Evolutionary conservation across 2,888 invertebrate genomes (phyloP), one percentile per base, ranked within the genome.

Genomic region (Catocala sponsa): DNA sequence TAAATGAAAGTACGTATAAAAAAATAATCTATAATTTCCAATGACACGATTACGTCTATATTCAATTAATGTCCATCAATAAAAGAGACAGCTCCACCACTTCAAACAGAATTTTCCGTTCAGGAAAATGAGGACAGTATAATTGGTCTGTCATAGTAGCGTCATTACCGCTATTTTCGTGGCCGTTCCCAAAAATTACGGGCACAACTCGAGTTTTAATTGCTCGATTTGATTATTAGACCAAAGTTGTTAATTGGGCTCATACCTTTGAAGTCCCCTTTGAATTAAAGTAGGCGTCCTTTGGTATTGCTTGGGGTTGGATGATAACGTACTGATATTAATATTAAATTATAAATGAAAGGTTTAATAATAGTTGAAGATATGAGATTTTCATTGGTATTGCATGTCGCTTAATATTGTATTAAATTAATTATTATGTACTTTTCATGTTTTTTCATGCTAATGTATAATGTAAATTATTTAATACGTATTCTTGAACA

Each of bases 171-270:
- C 44, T 35, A 38, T 49, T 65, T 57, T 65, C 47, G 51, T 38
- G 53, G 63, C 62, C 59, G 46, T 44, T 6, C 55, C 67, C 66
- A 62, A 74, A 72, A 71, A 72, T 70, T 55, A 59, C 42, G 55
- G 51, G 32, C 50, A 43, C 48, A 47, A 63, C 43, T 44, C 6
- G 58, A 75, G 63, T 70, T 73, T 66, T 78, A 78, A 75, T 78
- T 75, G 68, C 55, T 58, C 57, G 50, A 65, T 78, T 77, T 68
- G 68, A 70, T 75, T 69, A 76, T 75, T 73, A 64, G 61, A 55
- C 57, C 49, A 54, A 72, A 72, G 65, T 75, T 78, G 76, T 64
- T 76, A 77, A 77, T 78, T 77, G 73, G 68, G 60, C 55, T 69
- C 61, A 61, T 72, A 62, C 66, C 68, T 75, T 75, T 70, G 70